Evolutionary conservation across 2,113 vertebrate genomes (phyloP), one percentile per base, ranked within the genome.

Genomic region (Sinocyclocheilus grahami): DNA sequence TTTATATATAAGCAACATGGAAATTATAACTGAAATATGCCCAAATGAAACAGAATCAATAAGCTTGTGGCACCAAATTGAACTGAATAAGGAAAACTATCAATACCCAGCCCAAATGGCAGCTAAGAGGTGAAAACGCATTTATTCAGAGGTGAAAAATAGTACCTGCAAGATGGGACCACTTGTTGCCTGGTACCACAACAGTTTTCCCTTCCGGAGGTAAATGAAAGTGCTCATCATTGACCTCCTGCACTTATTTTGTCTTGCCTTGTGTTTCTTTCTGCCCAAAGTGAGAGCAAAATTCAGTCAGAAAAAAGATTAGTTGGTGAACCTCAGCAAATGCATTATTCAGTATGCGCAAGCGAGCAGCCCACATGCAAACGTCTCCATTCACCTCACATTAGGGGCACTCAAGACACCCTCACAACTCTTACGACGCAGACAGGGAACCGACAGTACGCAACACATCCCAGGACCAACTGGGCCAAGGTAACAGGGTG

Each of bases 381-480:
- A 84, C 83, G 85, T 84, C 79, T 80, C 71, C 83, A 85, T 85
- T 88, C 86, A 69, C 63, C 55, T 81, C 27, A 39, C 63, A 82
- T 88, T 83, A 85, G 58, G 87, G 62, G 58, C 60, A 42, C 69
- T 87, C 62, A 82, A 42, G 16, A 42, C 33, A 53, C 74, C 83
- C 75, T 78, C 53, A 81, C 55, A 53, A 86, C 74, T 84, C 78
- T 86, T 79, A 87, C 55, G 39, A 74, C 20, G 14, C 75, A 39
- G 69, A 37, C 46, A 30, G 76, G n/a, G 63, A 75, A 60, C 74
- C 14, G 42, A 55, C 30, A 3, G 78, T 42, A 69, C 11, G 33
- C 30, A 78, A 55, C 67, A 72, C 2, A 7, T 48, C 63, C 46
- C 24, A 9, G 20, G 37, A 46, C 48, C 74, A 69, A 67, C 78